phyloP scores from a whole-genome alignment of 2,888 invertebrate genomes.

The Cenopis cana region DNA sequence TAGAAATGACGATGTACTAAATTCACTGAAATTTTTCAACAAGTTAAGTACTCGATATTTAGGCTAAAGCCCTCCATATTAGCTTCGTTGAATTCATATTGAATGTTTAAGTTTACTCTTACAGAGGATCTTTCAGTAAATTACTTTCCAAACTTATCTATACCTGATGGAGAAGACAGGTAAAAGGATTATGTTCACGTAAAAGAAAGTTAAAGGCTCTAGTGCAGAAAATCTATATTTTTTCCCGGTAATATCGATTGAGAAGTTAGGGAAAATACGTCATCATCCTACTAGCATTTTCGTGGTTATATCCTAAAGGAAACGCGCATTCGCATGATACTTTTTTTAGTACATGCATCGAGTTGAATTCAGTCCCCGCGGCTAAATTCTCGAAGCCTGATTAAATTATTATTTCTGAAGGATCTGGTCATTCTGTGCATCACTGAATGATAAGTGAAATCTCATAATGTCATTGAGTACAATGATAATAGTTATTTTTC shows the following conservation, averaged over 20 bases:
- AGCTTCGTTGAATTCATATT: conserved; percentile 9
- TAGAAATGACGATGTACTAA: neutral
- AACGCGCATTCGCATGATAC: too few species aligned
- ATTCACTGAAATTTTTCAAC: conserved; percentile 1
- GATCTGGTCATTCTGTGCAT: too few species aligned
- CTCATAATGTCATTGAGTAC: too few species aligned
- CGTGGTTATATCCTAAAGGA: too few species aligned
- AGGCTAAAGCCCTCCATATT: conserved; percentile 39
- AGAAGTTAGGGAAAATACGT: too few species aligned
- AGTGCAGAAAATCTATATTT: neutral
- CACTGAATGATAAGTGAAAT: too few species aligned
- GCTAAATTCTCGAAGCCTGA: too few species aligned
- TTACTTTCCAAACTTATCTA: conserved; percentile 19
- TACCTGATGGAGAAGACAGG: neutral
- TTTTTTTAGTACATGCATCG: too few species aligned
- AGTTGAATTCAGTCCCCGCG: too few species aligned
- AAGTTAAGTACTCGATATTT: conserved; percentile 32
- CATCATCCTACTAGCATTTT: too few species aligned
- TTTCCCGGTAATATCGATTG: neutral
- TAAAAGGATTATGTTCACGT: neutral
- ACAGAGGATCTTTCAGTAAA: conserved; percentile 21
- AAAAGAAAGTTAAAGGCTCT: neutral
- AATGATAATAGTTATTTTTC: too few species aligned
- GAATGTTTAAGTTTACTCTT: conserved; percentile 36
- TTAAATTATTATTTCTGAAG: too few species aligned